A percentile compares a stretch with the other conserved stretches of the same genome.
phyloP scores from a whole-genome alignment of 2,888 invertebrate genomes.

The Agonum fuliginosum region DNA sequence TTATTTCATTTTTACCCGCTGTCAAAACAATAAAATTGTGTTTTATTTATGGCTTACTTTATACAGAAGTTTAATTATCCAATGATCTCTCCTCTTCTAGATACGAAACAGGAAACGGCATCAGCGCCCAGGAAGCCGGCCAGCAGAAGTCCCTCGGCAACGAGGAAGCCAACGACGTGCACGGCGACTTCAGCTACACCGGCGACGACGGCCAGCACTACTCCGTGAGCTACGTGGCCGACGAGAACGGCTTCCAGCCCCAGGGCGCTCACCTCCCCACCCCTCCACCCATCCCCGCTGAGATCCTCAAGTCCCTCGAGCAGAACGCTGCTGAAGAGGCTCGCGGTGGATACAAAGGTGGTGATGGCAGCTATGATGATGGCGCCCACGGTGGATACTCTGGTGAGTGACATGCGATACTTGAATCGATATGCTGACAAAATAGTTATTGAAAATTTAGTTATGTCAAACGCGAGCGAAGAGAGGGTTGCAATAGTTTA shows the following conservation, averaged over 20 bases:
- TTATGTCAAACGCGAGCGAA: no score
- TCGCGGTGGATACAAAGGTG: conserved; percentile 59
- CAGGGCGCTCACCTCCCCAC: conserved; percentile 75
- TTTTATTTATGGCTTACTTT: no score
- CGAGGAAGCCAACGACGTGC: conserved; percentile 75
- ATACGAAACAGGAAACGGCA: conserved; percentile 85
- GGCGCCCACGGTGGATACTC: conserved; percentile 1
- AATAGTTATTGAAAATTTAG: no score
- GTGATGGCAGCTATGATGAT: conserved; percentile 61
- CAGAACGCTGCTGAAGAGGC: conserved; percentile 70
- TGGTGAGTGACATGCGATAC: not conserved
- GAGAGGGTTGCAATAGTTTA: no score
- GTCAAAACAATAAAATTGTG: no score
- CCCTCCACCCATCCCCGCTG: conserved; percentile 77
- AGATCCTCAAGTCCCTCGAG: conserved; percentile 74
- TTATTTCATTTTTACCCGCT: no score
- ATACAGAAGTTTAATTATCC: no score
- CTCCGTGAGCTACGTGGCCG: conserved; percentile 73
- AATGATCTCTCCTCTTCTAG: conserved; percentile 72
- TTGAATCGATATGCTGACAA: no score
- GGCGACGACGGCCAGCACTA: conserved; percentile 74
- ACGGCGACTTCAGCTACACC: conserved; percentile 74
- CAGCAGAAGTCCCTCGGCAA: conserved; percentile 81
- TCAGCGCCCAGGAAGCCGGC: conserved; percentile 84
- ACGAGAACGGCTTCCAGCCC: conserved; percentile 76